phyloP scores from a whole-genome alignment of 2,888 invertebrate genomes.

The Coelopa pilipes region DNA sequence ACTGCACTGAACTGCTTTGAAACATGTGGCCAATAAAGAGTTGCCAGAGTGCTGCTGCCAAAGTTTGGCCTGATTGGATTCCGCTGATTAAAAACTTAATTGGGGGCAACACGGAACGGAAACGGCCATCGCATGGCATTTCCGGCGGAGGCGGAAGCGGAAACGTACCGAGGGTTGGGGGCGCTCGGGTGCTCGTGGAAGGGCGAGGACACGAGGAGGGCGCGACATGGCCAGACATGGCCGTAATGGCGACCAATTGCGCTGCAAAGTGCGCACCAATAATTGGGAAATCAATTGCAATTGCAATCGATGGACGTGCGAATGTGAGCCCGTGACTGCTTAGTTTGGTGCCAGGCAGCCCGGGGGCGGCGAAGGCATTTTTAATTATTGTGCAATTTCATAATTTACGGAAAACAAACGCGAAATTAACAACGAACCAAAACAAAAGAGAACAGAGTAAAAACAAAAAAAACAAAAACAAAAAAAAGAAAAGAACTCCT shows the following conservation, averaged over 20 bases:
- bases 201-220: too few relatives aligned
- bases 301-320: conserved; percentile 36
- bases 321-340: conserved; percentile 26
- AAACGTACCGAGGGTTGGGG: too few relatives aligned
- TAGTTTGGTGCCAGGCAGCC: neutral
- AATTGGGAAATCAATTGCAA: conserved; percentile 48
- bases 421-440: neutral
- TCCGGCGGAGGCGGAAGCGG: too few relatives aligned
- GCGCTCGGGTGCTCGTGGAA: too few relatives aligned
- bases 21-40: conserved; percentile 22
- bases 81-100: conserved; percentile 46
- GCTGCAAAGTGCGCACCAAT: conserved; percentile 42
- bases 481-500: neutral
- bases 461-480: conserved; percentile 26
- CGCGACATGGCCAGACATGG: conserved; percentile 50
- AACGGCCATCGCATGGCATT: conserved; percentile 15
- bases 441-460: neutral
- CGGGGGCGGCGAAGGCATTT: neutral
- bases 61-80: conserved; percentile 43
- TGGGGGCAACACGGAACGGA: conserved; percentile 36
- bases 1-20: conserved; percentile 22
- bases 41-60: conserved; percentile 10
- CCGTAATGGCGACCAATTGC: conserved; percentile 19
- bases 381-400: conserved; percentile 19
- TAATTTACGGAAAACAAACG: conserved; percentile 4